These are phyloP conservation scores for Byasa hedistus DNA, from an alignment of 2,888 invertebrate genomes.

Conservation along the genomic window DNA sequence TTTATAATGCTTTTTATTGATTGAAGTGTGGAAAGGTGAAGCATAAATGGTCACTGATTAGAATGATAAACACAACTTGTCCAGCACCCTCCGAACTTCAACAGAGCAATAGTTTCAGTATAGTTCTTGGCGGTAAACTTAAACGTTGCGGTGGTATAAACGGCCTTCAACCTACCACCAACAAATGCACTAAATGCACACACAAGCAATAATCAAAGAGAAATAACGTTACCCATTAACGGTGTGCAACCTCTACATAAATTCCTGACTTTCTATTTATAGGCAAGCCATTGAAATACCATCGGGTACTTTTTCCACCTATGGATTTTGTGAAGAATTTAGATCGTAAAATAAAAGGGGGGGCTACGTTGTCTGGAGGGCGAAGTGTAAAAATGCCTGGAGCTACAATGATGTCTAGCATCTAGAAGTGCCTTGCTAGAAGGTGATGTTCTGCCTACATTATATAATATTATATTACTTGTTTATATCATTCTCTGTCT, in stretches of 20 bases:
- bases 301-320: slow-evolving; percentile 63
- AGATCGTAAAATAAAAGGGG: slow-evolving; percentile 76
- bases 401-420: slow-evolving; percentile 31
- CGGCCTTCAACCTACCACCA: no score
- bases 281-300: slow-evolving; percentile 53
- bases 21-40: no score
- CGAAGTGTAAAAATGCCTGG: slow-evolving; percentile 52
- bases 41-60: no score
- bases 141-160: no score
- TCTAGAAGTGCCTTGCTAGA: slow-evolving; percentile 33
- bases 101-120: no score
- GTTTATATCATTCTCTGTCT: not conserved
- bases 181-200: not conserved
- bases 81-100: no score
- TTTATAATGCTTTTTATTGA: no score
- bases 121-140: no score
- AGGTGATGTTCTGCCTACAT: not conserved
- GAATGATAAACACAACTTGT: no score
- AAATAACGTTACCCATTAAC: slow-evolving; percentile 50
- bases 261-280: slow-evolving; percentile 46
- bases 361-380: slow-evolving; percentile 50
- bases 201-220: not conserved
- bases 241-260: slow-evolving; percentile 46
- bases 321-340: slow-evolving; percentile 73
- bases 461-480: not conserved